Evolutionary conservation across 2,797 vertebrate species (phyloP), one percentile per base, ranked within the genome.

Genomic region (Naso thynnoides): DNA sequence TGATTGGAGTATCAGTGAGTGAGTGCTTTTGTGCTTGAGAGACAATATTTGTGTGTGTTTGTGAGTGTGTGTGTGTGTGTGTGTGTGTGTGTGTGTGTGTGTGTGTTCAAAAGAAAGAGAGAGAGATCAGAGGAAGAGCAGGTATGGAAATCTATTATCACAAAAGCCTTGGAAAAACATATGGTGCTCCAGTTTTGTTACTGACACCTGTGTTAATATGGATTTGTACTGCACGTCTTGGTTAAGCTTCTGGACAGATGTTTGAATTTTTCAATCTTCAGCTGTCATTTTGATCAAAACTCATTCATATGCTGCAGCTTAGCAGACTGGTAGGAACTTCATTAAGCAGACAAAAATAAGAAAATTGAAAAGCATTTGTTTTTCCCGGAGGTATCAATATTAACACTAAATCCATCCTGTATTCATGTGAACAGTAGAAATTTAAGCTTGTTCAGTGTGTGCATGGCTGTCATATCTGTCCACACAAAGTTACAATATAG

Each of bases 1-100:
- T 91, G 82, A 93, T 91, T 92, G 87, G 84, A 92, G 91, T 89
- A 92, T 92, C 76, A 85, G 81, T 18, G 70, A 88, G 80, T 42
- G 84, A 79, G 79, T 67, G 76, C 79, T 83, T 84, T 84, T 84
- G 81, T 82, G 71, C 66, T 61, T 70, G 31, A 75, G 72, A 82
- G 78, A 84, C 75, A 63, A 56, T 56, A 31, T 49, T n/a, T 72
- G 78, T 77, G 58, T 65, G 49, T 62, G 52, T 36, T 71, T 48
- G 36, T 24, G 44, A 33, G 50, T 59, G 69, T 47, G 45, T 54
- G 53, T 55, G 63, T 49, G 49, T 33, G 38, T n/a, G 45, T 13
- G 54, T 38, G 62, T 27, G 48, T 52, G 60, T 36, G 59, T 44
- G 58, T 53, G 36, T n/a, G 45, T 31, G 45, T 27, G 33, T 26